These are phyloP conservation scores for Toxotes lorentzi DNA, from an alignment of 2,797 vertebrate genomes.

Conservation along the genomic window DNA sequence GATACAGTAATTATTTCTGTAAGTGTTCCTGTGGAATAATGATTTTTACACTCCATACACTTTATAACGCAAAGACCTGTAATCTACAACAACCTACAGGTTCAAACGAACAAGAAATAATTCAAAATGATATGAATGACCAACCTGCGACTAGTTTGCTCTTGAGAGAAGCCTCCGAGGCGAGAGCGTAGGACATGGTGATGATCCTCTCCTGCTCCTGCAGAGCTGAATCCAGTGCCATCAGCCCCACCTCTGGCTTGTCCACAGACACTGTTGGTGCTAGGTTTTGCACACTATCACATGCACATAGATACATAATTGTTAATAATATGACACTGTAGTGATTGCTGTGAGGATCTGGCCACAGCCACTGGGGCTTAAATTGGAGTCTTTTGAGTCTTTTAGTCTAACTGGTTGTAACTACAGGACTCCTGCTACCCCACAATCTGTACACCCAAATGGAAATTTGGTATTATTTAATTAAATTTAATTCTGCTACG, in stretches of 20 bases:
- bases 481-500: background rate
- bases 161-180: slow-evolving; percentile 97
- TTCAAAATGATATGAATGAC: slow-evolving; percentile 34
- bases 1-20: slow-evolving; percentile 48
- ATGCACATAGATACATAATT: slow-evolving; percentile 31
- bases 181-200: slow-evolving; percentile 96
- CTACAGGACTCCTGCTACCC: background rate
- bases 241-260: slow-evolving; percentile 81
- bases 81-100: slow-evolving; percentile 10
- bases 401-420: background rate
- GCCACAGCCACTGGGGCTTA: background rate
- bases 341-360: background rate
- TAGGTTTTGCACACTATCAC: slow-evolving; percentile 91
- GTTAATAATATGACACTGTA: background rate
- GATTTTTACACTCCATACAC: slow-evolving; percentile 33
- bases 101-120: background rate
- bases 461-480: background rate
- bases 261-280: slow-evolving; percentile 84
- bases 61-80: slow-evolving; percentile 29
- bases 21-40: slow-evolving; percentile 43
- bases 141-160: slow-evolving; percentile 98
- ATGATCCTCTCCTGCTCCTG: slow-evolving; percentile 97
- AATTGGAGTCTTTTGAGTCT: background rate
- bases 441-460: background rate
- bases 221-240: slow-evolving; percentile 90